Evolutionary conservation across 1,140 invertebrate species (phyloP), one percentile per base, ranked within the genome.

Genomic region (Maconellicoccus hirsutus): DNA sequence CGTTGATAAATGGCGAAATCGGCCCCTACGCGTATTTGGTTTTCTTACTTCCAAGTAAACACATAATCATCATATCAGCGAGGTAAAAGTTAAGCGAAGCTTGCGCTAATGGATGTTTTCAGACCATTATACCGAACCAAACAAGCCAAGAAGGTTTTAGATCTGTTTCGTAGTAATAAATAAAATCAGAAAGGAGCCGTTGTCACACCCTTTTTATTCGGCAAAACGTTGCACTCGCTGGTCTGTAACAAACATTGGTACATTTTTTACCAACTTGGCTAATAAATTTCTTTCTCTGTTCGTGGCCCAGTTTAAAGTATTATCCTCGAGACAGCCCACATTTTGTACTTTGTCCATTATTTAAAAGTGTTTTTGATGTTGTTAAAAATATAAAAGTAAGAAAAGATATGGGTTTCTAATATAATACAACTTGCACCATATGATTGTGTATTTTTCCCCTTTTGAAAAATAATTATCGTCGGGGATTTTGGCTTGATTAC

Each of bases 241-340:
- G 42, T 52, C 12, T 52, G 42, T 52, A 52, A 52, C 42, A 52
- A 52, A 52, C 42, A 52, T 52, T 52, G n/a, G 6, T 52, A 52
- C 42, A 52, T 52, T 52, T 52, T 52, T 52, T 52, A 52, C 42
- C n/a, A 52, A 52, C 42, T 52, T 52, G n/a, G 42, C 42, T 52
- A 52, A 52, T 52, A 52, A 52, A 52, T 52, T 52, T 52, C 42
- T 19, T 52, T 52, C 42, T 52, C 42, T 52, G n/a, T 33, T 33
- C 29, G 29, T 52, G 42, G 42, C 42, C 42, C 42, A 52, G 42
- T 52, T 52, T 52, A 52, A 52, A 52, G 42, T 52, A 52, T 52
- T 52, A 52, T 52, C n/a, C 42, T 52, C 12, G 6, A 52, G 42
- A 52, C 42, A 52, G n/a, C 12, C 42, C 42, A 19, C 42, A 52